Base-by-base conservation (phyloP, 1,140 invertebrate genomes). In the Magallana ariakensis region DNA sequence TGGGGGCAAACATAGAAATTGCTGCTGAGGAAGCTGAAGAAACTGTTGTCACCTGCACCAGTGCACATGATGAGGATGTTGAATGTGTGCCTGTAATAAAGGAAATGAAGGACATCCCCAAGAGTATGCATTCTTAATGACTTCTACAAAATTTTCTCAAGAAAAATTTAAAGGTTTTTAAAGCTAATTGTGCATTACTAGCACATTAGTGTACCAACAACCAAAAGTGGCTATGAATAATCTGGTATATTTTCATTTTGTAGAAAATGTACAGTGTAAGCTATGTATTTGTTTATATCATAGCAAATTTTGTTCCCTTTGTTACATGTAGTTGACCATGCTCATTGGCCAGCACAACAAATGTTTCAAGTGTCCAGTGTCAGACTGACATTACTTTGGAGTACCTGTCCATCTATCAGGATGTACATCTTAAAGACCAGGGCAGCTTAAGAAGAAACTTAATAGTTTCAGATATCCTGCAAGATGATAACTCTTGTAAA, bases 371-470 rank as follows among this genome's bases (percentile, higher is more conserved):
- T 85, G n/a, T 85, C 46, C 19, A 54, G 11, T 75, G 60, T 54
- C 84, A 85, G 60, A 85, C 84, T 53, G 60, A 85, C 26, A 75
- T 75, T 22, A 85, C 33, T n/a, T 54, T 85, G 46, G 84, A 53
- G 54, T 62, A 85, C n/a, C n/a, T 85, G 26, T 85, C 84, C 11
- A 9, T 9, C 13, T 85, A 85, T 75, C 62, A 66, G 5, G 55
- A 85, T 55, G 75, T 19, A 13, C 60, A 85, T 19, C n/a, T 85
- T 4, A 55, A 70, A 33, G 62, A 85, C 66, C 54, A 66, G 19
- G 84, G 60, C 4, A 85, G 58, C 54, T 62, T 62, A 57, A 84
- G 57, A 62, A 58, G 83, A 15, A 66, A 26, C 11, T 26, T 55
- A 26, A 13, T 84, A 22, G 62, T 84, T 56, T n/a, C n/a, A 13